Evolutionary conservation across 2,113 vertebrate genomes (phyloP).

Genomic region (Tursiops truncatus): DNA sequence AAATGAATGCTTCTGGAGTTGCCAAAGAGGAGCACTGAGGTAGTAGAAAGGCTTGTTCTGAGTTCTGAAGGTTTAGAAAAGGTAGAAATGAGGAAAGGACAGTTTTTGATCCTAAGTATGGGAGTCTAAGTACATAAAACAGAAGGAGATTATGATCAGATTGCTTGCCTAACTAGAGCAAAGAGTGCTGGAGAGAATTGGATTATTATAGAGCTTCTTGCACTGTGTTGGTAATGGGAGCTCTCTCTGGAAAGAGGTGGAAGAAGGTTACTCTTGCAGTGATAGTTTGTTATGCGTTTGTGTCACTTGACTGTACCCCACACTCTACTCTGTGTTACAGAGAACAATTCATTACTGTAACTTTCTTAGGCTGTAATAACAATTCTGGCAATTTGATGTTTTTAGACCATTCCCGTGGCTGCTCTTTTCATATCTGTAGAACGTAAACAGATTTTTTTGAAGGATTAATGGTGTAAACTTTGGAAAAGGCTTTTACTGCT

Average conservation of each 20-base stretch:
- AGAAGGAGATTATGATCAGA: neutral
- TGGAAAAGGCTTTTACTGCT: neutral
- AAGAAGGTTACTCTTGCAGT: neutral
- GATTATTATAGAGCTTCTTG: neutral
- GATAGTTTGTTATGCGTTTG: neutral
- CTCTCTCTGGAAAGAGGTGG: neutral
- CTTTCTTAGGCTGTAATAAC: neutral
- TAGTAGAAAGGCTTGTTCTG: neutral
- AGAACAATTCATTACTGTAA: neutral
- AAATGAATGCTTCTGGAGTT: neutral
- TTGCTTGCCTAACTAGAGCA: neutral
- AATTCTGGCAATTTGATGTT: neutral
- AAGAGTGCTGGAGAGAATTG: neutral
- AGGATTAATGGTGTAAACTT: neutral
- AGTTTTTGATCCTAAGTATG: neutral
- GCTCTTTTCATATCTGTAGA: neutral
- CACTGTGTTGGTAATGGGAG: neutral
- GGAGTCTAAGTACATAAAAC: neutral
- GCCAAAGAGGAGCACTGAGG: neutral
- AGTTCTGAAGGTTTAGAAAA: constrained; percentile 38
- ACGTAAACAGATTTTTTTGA: neutral
- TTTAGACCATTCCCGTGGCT: neutral
- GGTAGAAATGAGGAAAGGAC: neutral
- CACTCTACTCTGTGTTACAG: neutral
- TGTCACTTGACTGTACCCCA: neutral